Evolutionary conservation across 53 echinoderm and acorn worm genomes (phyloP), one percentile per base, ranked within the genome.

Genomic region (Actinopyga echinites): DNA sequence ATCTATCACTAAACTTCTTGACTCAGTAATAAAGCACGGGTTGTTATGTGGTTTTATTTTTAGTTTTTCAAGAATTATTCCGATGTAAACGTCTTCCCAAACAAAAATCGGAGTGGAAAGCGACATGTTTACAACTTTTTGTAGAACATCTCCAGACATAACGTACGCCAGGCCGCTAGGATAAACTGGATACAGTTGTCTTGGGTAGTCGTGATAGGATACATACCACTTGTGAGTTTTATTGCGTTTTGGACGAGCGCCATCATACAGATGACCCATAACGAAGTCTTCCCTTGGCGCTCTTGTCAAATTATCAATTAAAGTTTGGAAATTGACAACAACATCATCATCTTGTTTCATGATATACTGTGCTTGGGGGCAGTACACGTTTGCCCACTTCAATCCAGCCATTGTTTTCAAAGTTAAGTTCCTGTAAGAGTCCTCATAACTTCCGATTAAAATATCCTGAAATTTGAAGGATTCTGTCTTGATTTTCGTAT

Each of bases 401-500:
- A 92, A 75, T n/a, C 83, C 92, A 85, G 86, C 85, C 21, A 92
- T 37, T 23, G 92, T 89, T 65, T 89, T 92, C 64, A 92, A 22
- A 2, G 89, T 86, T 25, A 92, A 80, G 78, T 92, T 89, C 52
- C 61, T 62, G 83, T 92, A 92, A 30, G 68, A 78, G 30, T 92
- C 92, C 5, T 26, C 22, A 34, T 89, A 92, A 63, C 86, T 86
- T 22, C 86, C 89, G 8, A 83, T 36, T 12, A 92, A 24, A 19
- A 92, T 83, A 35, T 92, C 92, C 26, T 69, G 71, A 43, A 89
- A 75, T 15, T 66, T 21, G 0, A 20, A 28, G 38, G 82, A 75
- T 79, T 92, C 92, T 13, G n/a, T 6, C 1, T 29, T 2, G n/a
- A 92, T 35, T 21, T 15, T 20, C 8, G 15, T 32, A 3, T 86